phyloP scores from a whole-genome alignment of 2,888 invertebrate species.

The Lasioglossum oenotherae region DNA sequence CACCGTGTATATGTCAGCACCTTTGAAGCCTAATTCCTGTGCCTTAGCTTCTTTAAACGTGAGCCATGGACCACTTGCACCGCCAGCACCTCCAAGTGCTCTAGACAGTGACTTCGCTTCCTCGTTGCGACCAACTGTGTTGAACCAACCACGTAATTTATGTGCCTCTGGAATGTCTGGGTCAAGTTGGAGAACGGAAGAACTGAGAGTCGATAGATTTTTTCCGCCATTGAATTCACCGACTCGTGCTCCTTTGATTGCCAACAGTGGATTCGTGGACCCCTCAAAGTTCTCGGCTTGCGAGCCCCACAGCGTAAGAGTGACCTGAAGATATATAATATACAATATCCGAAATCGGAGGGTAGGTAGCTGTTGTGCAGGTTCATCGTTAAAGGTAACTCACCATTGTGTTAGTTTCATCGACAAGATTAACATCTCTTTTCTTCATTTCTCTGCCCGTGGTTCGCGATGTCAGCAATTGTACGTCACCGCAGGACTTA shows the following conservation, averaged over 20 bases:
- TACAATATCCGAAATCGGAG: not conserved
- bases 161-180: slow-evolving; percentile 96
- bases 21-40: slow-evolving; percentile 89
- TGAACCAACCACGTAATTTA: slow-evolving; percentile 95
- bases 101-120: slow-evolving; percentile 87
- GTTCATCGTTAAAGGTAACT: slow-evolving; percentile 62
- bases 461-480: slow-evolving; percentile 89
- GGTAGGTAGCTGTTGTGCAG: not conserved
- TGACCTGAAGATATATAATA: slow-evolving; percentile 42
- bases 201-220: slow-evolving; percentile 87
- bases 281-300: slow-evolving; percentile 95
- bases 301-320: slow-evolving; percentile 95
- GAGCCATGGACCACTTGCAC: slow-evolving; percentile 88
- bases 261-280: slow-evolving; percentile 91
- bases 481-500: slow-evolving; percentile 89
- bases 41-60: slow-evolving; percentile 91
- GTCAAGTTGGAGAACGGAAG: slow-evolving; percentile 90
- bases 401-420: slow-evolving; percentile 91
- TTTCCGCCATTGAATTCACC: slow-evolving; percentile 95
- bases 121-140: slow-evolving; percentile 89
- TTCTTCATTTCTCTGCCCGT: slow-evolving; percentile 95
- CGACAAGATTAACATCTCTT: slow-evolving; percentile 94
- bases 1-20: slow-evolving; percentile 92
- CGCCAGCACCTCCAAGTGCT: slow-evolving; percentile 83
- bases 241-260: slow-evolving; percentile 93